Base-by-base conservation (phyloP, 2,797 vertebrate species). In the Myotis planiceps region DNA sequence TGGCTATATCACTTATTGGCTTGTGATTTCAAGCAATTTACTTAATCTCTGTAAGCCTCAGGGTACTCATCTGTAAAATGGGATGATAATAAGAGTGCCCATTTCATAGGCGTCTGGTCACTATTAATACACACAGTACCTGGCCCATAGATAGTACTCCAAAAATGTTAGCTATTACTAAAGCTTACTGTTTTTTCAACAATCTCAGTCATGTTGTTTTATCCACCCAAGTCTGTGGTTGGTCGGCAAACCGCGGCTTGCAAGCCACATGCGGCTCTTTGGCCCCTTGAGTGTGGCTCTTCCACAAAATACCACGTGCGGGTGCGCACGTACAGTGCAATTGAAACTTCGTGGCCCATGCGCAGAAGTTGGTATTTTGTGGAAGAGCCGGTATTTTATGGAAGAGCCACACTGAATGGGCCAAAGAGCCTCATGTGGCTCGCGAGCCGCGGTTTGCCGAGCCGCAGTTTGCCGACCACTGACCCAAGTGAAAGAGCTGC, bases 61-160 rank as follows among this genome's bases (percentile, higher is more conserved):
- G 8, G 29, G 49, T 87, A 79, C 25, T 95, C 23, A 75, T 83
- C 86, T 96, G 2, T 95, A 74, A 95, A 95, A 78, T 60, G 84
- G 92, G 47, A 58, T 79, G 51, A 76, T 76, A 63, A 55, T 15
- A 32, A 51, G 8, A 75, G 1, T 69, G 18, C 19, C 34, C 66
- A 49, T 9, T 2, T 84, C 15, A 60, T 9, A 60, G 13, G 81
- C 9, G n/a, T 45, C 15, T 25, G 15, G 23, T 69, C 39, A 90
- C 34, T 85, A 7, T 51, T 39, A 53, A 68, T 49, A 34, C 0
- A 58, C 5, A 45, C 3, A 47, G 19, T 27, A 10, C 49, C 45
- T 19, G 66, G 42, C 3, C 32, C 16, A 37, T 27, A 37, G 10
- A 65, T 42, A 78, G 42, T 34, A 74, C 6, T 80, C 47, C 51